These are phyloP conservation scores for Coremacera marginata DNA, from an alignment of 2,888 invertebrate species.

Conservation along the genomic window DNA sequence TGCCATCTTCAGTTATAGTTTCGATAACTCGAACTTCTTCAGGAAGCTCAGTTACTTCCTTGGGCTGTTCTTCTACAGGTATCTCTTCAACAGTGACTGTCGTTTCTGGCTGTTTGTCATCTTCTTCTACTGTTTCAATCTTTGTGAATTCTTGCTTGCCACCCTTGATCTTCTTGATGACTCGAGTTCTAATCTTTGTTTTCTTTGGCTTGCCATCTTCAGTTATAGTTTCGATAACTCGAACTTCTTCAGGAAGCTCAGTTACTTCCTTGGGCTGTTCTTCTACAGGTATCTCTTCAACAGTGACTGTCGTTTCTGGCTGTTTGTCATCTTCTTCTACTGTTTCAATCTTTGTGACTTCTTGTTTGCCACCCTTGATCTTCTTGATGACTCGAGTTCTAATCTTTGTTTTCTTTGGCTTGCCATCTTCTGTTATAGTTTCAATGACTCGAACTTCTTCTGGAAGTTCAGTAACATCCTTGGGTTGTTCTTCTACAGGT, in stretches of 20 bases:
- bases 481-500: slow-evolving; percentile 27
- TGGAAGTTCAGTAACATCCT: slow-evolving; percentile 41
- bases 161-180: slow-evolving; percentile 42
- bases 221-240: slow-evolving; percentile 38
- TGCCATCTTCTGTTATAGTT: slow-evolving; percentile 40
- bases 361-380: slow-evolving; percentile 45
- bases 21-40: slow-evolving; percentile 33
- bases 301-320: slow-evolving; percentile 43
- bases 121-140: slow-evolving; percentile 39
- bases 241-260: slow-evolving; percentile 43
- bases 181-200: slow-evolving; percentile 43
- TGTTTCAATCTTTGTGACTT: slow-evolving; percentile 45
- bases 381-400: slow-evolving; percentile 44
- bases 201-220: slow-evolving; percentile 45
- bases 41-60: slow-evolving; percentile 14
- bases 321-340: slow-evolving; percentile 45
- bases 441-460: slow-evolving; percentile 43
- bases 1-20: slow-evolving; percentile 34
- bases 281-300: slow-evolving; percentile 38
- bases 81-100: slow-evolving; percentile 37
- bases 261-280: slow-evolving; percentile 31
- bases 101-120: slow-evolving; percentile 34
- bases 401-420: slow-evolving; percentile 44
- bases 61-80: slow-evolving; percentile 24
- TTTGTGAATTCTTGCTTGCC: slow-evolving; percentile 38